Base-by-base conservation (phyloP, 1,140 invertebrate genomes). In the Nephotettix cincticeps region DNA sequence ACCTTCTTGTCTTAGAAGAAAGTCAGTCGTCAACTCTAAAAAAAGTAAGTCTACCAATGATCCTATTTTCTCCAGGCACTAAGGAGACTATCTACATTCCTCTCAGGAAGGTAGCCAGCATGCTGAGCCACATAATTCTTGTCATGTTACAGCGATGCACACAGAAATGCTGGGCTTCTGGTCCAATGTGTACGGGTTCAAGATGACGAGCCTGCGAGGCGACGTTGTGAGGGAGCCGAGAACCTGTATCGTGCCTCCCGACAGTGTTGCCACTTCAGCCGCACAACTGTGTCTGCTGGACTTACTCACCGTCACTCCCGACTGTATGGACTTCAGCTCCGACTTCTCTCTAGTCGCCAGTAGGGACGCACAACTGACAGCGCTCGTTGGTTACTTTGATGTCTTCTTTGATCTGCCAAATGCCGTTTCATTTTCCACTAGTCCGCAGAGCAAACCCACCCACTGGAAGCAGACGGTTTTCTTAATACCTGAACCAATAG, bases 401-500 rank as follows among this genome's bases (percentile, higher is more conserved):
- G 90, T 90, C n/a, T 89, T 89, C 75, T 96, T 96, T 79, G 91
- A 94, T 74, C 78, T 94, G 65, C 87, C 89, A 1, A 84, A 86
- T 76, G 80, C 84, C 27, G 82, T 92, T n/a, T 79, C 83, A 11
- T 85, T 95, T 54, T 89, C 88, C 68, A 94, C 93, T 74, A 90
- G 89, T 77, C 96, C 91, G 66, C 84, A 83, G 72, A 87, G 87
- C 76, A 84, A 85, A 72, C 84, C 86, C 63, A 99, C 97, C 9
- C 97, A 99, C 83, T 99, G 97, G 97, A 98, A 98, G 81, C 98
- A 99, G 82, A 98, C 96, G 0, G 88, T 97, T 9, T 97, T 99
- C 79, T 96, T 95, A 76, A 85, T 99, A 40, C 90, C 85, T 75
- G 83, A 92, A 77, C 88, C 90, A 75, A 86, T 90, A 27, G 23